A percentile compares a stretch with the other conserved stretches of the same genome.
Evolutionary conservation across 2,797 vertebrate genomes (phyloP).

Genomic region (Chaetophractus vellerosus): DNA sequence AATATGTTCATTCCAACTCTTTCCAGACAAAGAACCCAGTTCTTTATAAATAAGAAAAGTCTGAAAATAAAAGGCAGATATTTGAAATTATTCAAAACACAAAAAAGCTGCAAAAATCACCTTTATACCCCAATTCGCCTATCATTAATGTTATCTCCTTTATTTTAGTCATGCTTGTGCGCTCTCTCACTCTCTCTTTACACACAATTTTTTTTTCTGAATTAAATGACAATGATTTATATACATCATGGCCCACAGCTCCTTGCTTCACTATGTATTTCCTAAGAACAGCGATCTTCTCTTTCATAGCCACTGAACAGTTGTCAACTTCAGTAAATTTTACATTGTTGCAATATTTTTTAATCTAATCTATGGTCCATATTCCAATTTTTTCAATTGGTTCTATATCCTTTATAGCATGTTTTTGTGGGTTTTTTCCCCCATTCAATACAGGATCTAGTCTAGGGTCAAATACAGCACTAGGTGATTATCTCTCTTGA

Average conservation of each 20-base stretch:
- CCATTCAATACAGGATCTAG: background rate
- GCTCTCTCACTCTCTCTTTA: background rate
- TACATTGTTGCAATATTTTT: background rate
- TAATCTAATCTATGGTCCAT: background rate
- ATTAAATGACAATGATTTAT: background rate
- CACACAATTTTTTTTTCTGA: background rate
- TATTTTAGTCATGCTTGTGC: background rate
- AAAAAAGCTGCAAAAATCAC: slow-evolving; percentile 38
- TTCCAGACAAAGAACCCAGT: slow-evolving; percentile 50
- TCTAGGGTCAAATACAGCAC: background rate
- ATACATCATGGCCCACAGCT: background rate
- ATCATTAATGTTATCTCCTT: background rate
- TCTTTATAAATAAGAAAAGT: slow-evolving; percentile 36
- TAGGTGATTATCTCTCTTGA: background rate
- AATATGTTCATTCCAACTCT: slow-evolving; percentile 74
- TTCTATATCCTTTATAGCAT: background rate
- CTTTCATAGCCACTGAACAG: background rate
- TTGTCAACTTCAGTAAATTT: background rate
- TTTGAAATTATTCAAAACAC: slow-evolving; percentile 24
- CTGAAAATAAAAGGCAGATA: slow-evolving; percentile 60
- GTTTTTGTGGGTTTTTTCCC: background rate
- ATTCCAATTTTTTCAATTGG: background rate
- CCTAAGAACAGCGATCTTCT: background rate
- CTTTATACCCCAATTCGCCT: background rate
- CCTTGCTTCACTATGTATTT: background rate